Base-by-base conservation (phyloP, 2,888 invertebrate species). In the Rhagophthalmus giganteus region DNA sequence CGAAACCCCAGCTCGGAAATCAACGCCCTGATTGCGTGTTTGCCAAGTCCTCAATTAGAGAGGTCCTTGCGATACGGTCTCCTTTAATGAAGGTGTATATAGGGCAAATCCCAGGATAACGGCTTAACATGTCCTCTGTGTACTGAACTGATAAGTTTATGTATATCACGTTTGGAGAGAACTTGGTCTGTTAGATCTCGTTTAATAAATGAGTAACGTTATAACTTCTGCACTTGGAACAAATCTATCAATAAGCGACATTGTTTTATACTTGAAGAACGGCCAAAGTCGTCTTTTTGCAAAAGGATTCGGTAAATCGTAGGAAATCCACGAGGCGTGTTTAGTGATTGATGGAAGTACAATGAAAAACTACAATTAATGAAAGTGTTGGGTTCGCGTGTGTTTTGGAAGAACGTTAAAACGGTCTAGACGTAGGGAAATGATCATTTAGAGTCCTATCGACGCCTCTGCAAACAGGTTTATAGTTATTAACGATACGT, bases 31-130 rank as follows among this genome's bases (percentile, higher is more conserved):
- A 58, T 58, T 58, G 55, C 54, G 47, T 58, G 54, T 58, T 58
- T 56, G 55, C 58, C 39, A 48, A 53, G 55, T 49, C 58, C 58
- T 50, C 58, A 58, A 58, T 58, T 58, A 58, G 55, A 53, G 58
- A 45, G 54, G 50, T 58, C 58, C 48, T 54, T 42, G 55, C 47
- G 58, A 51, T 47, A 54, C 48, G 48, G 44, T 45, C 49, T 54
- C 44, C 55, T 53, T 58, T 59, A 55, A 59, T 57, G 59, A 59
- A 59, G 59, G 57, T 56, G 58, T 56, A 49, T 55, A 45, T 50
- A 58, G 55, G 55, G 41, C 49, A 59, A 54, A 55, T 47, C 50
- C 55, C 42, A 33, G 51, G 55, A 51, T 55, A 47, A 44, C 51
- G 38, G 44, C 41, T 55, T 51, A 55, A 55, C 55, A 51, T 55